Evolutionary conservation across 2,113 vertebrate species (phyloP), one percentile per base, ranked within the genome.

Genomic region (Cyprinodon variegatus): DNA sequence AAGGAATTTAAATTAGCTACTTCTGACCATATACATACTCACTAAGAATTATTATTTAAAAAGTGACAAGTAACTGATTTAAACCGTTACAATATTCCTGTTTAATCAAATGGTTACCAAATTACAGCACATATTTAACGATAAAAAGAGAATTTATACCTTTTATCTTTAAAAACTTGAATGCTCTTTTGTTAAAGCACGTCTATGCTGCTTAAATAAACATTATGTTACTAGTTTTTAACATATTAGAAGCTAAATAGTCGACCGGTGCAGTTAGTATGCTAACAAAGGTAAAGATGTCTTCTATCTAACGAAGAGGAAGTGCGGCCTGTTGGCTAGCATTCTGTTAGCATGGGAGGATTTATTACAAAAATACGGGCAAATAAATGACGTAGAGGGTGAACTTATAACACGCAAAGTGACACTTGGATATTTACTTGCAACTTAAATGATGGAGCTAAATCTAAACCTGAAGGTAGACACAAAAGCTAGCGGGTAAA

Each of bases 341-440:
- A 63, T 70, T 59, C 40, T 22, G 11, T 66, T 74, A 76, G 77
- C 79, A 76, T 68, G 46, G 14, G 63, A 70, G 50, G 48, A 22
- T 60, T 11, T 41, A 20, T 12, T 4, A 38, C 41, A 48, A 15
- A 38, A 14, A 13, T 17, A 36, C 7, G 39, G n/a, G 0, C 4
- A 2, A 20, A 14, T 29, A 17, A 43, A 46, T 5, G 15, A 11
- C 14, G 0, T 36, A n/a, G 50, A 9, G 62, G 1, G 15, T 10
- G 15, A 20, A 64, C 20, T 20, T 13, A 39, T 64, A 20, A 37
- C 6, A 64, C 14, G 3, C 62, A 20, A 17, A 15, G 11, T 40
- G 37, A 14, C 8, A 65, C 43, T 45, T n/a, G 13, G 22, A 36
- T 20, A 15, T 76, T 90, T 88, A 93, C 92, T 89, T 89, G 90